Evolutionary conservation across 2,888 invertebrate genomes (phyloP).

Genomic region (Ligdia adustata): DNA sequence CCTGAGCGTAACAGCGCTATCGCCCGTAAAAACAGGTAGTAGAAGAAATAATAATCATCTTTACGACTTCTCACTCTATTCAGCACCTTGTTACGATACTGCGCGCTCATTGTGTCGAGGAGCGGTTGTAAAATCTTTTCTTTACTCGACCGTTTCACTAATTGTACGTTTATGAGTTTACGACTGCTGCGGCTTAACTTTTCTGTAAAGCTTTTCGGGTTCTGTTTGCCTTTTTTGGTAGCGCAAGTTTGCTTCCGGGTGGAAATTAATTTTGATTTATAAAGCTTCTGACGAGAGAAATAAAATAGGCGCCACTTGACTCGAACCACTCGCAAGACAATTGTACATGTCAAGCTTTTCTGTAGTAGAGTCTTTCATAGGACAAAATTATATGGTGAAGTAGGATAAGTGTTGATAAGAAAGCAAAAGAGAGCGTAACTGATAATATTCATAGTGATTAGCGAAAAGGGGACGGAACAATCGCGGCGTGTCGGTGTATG

Average conservation of each 20-base stretch:
- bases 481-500: constrained; percentile 43
- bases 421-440: constrained; percentile 77
- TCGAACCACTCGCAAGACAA: not conserved
- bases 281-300: constrained; percentile 6
- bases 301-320: constrained; percentile 29
- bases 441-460: constrained; percentile 83
- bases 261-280: constrained; percentile 26
- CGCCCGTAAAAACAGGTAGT: constrained; percentile 84
- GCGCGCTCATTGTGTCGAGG: constrained; percentile 81
- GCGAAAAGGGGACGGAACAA: constrained; percentile 84
- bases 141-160: constrained; percentile 82
- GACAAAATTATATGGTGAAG: constrained; percentile 61
- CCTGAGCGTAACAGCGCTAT: constrained; percentile 64
- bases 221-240: constrained; percentile 61
- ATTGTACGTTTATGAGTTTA: constrained; percentile 84
- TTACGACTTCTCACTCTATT: constrained; percentile 85
- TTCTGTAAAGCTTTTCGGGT: constrained; percentile 71
- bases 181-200: constrained; percentile 79
- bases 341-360: not conserved
- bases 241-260: constrained; percentile 34
- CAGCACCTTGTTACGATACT: constrained; percentile 84
- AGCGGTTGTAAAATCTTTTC: constrained; percentile 84
- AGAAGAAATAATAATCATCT: constrained; percentile 85
- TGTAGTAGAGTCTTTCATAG: not conserved
- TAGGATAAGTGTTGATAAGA: constrained; percentile 79